phyloP scores from a whole-genome alignment of 2,797 vertebrate species.

The Ceryle rudis region DNA sequence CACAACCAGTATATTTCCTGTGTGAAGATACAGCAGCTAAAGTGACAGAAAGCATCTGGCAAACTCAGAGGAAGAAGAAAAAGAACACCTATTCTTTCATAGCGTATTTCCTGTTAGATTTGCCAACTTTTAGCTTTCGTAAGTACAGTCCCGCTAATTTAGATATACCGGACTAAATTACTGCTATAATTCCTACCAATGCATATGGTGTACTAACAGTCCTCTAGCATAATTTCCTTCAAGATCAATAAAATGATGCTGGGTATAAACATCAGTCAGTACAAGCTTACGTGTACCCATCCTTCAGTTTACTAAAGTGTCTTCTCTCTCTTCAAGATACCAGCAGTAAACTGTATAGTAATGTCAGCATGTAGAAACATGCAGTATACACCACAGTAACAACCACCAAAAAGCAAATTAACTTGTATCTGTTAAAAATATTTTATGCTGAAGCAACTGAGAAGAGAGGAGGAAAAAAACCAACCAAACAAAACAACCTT shows the following conservation, averaged over 20 bases:
- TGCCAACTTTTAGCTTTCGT: background rate
- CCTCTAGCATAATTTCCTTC: background rate
- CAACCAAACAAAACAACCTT: no score
- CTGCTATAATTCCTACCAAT: background rate
- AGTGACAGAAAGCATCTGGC: background rate
- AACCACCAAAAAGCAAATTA: background rate
- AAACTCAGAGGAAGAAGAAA: background rate
- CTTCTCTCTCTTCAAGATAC: background rate
- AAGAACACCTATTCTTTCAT: background rate
- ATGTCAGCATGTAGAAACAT: background rate
- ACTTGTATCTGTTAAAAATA: background rate
- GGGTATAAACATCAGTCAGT: background rate
- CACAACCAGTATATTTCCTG: background rate
- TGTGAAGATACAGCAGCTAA: background rate
- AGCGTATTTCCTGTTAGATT: background rate
- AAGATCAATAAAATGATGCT: background rate
- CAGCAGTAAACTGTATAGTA: background rate
- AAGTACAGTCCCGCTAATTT: background rate
- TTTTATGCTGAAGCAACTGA: background rate
- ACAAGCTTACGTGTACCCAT: background rate
- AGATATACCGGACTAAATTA: background rate
- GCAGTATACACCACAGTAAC: background rate
- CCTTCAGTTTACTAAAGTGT: background rate
- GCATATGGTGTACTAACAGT: background rate
- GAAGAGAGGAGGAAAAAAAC: no score